A percentile compares a stretch with the other conserved stretches of the same genome.
These are phyloP conservation scores for Creontiades dilutus DNA, from an alignment of 2,888 invertebrate species.

Conservation along the genomic window DNA sequence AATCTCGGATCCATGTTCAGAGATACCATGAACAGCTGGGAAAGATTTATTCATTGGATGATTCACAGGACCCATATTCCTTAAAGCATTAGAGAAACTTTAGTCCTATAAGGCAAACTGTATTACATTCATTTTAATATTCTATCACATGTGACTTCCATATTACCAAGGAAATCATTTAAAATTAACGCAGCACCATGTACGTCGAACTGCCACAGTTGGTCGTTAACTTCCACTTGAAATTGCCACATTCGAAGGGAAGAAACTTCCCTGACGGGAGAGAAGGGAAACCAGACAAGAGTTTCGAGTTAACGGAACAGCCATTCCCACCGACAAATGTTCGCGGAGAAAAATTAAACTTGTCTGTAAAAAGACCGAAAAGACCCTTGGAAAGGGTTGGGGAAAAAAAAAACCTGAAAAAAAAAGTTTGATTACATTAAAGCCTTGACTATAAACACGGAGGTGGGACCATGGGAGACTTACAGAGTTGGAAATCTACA, in stretches of 20 bases:
- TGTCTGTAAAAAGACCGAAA: conserved; percentile 30
- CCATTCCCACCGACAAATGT: conserved; percentile 34
- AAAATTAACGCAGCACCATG: too few relatives aligned
- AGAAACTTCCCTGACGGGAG: neutral
- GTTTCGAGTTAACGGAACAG: neutral
- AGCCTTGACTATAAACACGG: conserved; percentile 32
- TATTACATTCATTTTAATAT: too few relatives aligned
- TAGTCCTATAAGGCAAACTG: too few relatives aligned
- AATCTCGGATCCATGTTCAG: too few relatives aligned
- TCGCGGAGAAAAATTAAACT: conserved; percentile 34
- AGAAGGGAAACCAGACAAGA: neutral
- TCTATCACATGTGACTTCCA: too few relatives aligned
- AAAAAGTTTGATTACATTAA: conserved; percentile 39
- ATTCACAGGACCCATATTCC: too few relatives aligned
- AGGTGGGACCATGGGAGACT: conserved; percentile 39
- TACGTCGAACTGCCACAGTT: too few relatives aligned
- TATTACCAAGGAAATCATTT: too few relatives aligned
- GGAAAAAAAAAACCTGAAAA: neutral
- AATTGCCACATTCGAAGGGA: neutral
- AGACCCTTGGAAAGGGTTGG: neutral
- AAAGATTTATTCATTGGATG: too few relatives aligned
- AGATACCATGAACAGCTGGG: too few relatives aligned
- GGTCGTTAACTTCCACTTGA: neutral
- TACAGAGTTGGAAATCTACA: conserved; percentile 34
- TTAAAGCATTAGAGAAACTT: too few relatives aligned